A percentile compares a stretch with the other conserved stretches of the same genome.
These are phyloP conservation scores for Lagorchestes hirsutus DNA, from an alignment of 2,797 vertebrate species.

Conservation along the genomic window DNA sequence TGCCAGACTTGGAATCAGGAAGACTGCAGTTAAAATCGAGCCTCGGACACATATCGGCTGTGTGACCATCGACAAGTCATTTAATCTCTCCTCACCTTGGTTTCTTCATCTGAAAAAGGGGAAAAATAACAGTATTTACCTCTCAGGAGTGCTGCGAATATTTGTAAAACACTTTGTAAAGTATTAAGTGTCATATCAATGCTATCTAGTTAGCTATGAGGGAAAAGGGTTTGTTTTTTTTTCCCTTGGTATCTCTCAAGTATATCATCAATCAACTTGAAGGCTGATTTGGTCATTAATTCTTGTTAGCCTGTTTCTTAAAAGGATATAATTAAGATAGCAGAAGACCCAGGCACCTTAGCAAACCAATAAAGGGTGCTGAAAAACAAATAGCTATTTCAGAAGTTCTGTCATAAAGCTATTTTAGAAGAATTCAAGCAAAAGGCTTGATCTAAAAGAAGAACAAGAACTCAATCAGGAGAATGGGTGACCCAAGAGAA, in stretches of 20 bases:
- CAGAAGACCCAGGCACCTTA: constrained; percentile 51
- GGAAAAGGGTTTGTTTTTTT: neutral
- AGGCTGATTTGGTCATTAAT: neutral
- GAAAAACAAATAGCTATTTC: constrained; percentile 43
- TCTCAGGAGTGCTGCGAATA: neutral
- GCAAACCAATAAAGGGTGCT: constrained; percentile 48
- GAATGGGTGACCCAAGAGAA: constrained; percentile 32
- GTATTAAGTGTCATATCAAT: neutral
- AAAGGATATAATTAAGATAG: constrained; percentile 39
- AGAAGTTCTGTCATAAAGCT: constrained; percentile 59
- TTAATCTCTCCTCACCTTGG: neutral
- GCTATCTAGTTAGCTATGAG: neutral
- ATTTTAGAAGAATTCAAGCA: constrained; percentile 40
- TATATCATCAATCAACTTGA: constrained; percentile 22
- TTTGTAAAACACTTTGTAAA: neutral
- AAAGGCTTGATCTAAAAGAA: constrained; percentile 42
- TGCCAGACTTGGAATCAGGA: neutral
- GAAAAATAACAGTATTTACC: neutral
- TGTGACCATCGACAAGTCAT: neutral
- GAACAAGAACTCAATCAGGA: constrained; percentile 44
- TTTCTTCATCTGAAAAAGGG: neutral
- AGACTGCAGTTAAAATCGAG: neutral
- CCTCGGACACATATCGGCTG: neutral
- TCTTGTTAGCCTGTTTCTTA: constrained; percentile 52
- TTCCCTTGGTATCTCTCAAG: neutral